These are phyloP conservation scores for Labia minor DNA, from an alignment of 2,888 invertebrate species.

Conservation along the genomic window DNA sequence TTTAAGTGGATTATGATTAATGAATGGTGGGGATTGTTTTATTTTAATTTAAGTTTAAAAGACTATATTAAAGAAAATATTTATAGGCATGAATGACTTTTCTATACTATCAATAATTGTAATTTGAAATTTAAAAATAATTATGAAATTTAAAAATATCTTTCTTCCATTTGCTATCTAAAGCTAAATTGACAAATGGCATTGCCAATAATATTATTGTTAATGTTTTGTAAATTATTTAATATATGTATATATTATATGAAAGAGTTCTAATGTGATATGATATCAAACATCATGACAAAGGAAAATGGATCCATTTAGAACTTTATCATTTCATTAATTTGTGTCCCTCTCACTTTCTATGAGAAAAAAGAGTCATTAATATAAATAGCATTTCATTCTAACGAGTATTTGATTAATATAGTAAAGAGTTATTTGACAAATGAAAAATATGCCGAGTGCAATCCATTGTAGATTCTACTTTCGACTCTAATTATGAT, in stretches of 20 bases:
- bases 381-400: constrained; percentile 7
- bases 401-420: constrained; percentile 13
- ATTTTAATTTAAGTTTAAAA: no score
- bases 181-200: no score
- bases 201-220: no score
- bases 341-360: neutral
- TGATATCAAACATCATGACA: neutral
- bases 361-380: neutral
- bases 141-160: no score
- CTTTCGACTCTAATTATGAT: neutral
- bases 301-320: neutral
- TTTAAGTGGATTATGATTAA: no score
- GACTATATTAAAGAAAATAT: no score
- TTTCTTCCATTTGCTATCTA: no score
- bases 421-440: constrained; percentile 13
- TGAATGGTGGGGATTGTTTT: no score
- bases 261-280: constrained; percentile 1
- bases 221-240: no score
- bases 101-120: no score
- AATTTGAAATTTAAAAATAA: no score
- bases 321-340: neutral
- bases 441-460: constrained; percentile 13
- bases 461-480: neutral
- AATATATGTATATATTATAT: neutral
- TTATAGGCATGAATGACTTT: no score